Percentiles rank a stretch among this genome's conserved stretches.
Evolutionary conservation across 2,797 vertebrate genomes (phyloP).

Genomic region (Muscicapa comitata): DNA sequence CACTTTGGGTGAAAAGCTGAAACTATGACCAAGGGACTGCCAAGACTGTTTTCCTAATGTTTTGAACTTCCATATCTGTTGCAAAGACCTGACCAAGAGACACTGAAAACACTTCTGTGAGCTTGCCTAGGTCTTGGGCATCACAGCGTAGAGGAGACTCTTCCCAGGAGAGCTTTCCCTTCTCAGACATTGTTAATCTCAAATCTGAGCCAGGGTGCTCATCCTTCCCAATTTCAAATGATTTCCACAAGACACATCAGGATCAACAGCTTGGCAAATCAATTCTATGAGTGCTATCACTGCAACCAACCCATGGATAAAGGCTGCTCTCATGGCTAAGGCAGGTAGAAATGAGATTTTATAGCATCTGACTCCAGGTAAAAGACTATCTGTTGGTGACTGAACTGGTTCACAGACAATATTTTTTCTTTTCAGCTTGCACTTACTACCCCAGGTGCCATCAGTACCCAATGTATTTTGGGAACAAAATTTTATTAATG

Average conservation of each 20-base stretch:
- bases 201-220: not conserved
- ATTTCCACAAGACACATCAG: not conserved
- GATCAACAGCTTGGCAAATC: not conserved
- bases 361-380: not conserved
- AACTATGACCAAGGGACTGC: not conserved
- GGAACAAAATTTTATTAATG: not conserved
- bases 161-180: not conserved
- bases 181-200: not conserved
- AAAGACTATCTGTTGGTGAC: not conserved
- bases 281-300: not conserved
- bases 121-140: not conserved
- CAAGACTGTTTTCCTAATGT: not conserved
- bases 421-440: not conserved
- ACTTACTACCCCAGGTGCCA: not conserved
- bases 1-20: not conserved
- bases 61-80: not conserved
- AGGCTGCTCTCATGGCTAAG: not conserved
- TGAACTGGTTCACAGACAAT: not conserved
- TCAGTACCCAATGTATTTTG: not conserved
- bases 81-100: not conserved
- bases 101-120: not conserved
- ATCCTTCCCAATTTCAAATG: not conserved
- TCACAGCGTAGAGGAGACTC: rapidly evolving
- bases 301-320: not conserved
- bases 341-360: not conserved